Base-by-base conservation (phyloP, 1,140 invertebrate genomes). In the Procambarus clarkii region DNA sequence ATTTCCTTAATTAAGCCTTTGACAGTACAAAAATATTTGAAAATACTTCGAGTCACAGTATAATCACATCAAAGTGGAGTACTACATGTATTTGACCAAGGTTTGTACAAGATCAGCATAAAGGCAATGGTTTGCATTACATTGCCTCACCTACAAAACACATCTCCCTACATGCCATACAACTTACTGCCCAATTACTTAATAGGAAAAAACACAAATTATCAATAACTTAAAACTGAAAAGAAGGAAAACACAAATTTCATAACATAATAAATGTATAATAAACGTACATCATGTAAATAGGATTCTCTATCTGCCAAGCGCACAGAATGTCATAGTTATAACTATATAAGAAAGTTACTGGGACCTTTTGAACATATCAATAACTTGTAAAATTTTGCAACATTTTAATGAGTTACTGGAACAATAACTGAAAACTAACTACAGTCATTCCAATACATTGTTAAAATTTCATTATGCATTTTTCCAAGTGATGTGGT, bases 11-110 rank as follows among this genome's bases (percentile, higher is more conserved):
- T 13, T 34, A 74, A 11, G 24, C 34, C 7, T 74, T 34, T 74
- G n/a, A 74, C 69, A 74, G n/a, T 74, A 74, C 69, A 74, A 74
- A 74, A 74, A 74, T 74, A 74, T 74, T 74, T 34, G n/a, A 74
- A 74, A 69, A 74, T 34, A 34, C 69, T 74, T 34, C 3, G 2
- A 74, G 8, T 74, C 34, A 34, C 34, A 34, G 34, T 74, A 74
- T 21, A 34, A 4, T 18, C 15, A 64, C 1, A 64, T 64, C 60
- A 64, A 64, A 21, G 0, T 21, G 18, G 13, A 18, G 21, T 64
- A 58, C 54, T 58, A 64, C 21, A 74, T 44, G 7, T 74, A n/a
- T 21, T 74, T 34, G 34, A 74, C 69, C 5, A 34, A 74, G 69
- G 69, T 11, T 74, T 34, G n/a, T 74, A 74, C 24, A 74, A 8